Percentiles rank a stretch among this genome's conserved stretches.
Conservation (phyloP, 2,888 invertebrate species). For the Lordiphosa andalusiaca region DNA sequence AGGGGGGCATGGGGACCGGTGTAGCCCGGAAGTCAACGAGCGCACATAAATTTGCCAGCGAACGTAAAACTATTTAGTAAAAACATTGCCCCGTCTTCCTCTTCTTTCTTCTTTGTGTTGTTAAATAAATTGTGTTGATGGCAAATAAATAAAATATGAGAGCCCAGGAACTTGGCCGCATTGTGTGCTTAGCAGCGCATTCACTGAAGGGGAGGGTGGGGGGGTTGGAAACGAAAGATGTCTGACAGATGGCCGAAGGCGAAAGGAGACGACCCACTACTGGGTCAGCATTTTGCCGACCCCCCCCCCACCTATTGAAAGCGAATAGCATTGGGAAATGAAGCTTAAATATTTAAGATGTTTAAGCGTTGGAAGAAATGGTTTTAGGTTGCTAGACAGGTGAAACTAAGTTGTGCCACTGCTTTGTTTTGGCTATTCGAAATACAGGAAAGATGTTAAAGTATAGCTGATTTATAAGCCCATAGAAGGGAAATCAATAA, state of each 20-base stretch:
- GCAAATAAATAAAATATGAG: slow-evolving; percentile 66
- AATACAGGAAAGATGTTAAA: too few relatives aligned
- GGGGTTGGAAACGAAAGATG: slow-evolving; percentile 17
- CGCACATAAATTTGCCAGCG: slow-evolving; percentile 45
- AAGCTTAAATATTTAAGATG: slow-evolving; percentile 52
- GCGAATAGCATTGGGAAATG: slow-evolving; percentile 21
- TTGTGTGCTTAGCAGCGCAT: slow-evolving; percentile 23
- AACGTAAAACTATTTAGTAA: slow-evolving; percentile 67
- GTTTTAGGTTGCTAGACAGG: slow-evolving; percentile 2
- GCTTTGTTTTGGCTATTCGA: too few relatives aligned
- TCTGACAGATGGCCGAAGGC: slow-evolving; percentile 28
- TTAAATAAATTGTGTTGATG: slow-evolving; percentile 52
- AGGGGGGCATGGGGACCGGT: too few relatives aligned
- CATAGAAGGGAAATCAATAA: too few relatives aligned
- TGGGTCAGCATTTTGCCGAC: slow-evolving; percentile 53
- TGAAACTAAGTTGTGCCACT: too few relatives aligned
- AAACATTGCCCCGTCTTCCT: slow-evolving; percentile 37
- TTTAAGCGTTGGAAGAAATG: slow-evolving; percentile 19
- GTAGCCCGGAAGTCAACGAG: slow-evolving; percentile 14
- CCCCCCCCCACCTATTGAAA: slow-evolving; percentile 10
- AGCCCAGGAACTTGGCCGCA: slow-evolving; percentile 26
- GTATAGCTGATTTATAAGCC: too few relatives aligned
- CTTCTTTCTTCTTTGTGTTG: slow-evolving; percentile 38
- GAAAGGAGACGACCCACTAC: slow-evolving; percentile 31
- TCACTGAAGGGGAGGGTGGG: neutral